Evolutionary conservation across 2,888 invertebrate species (phyloP).

Genomic region (Campoplex nolae): DNA sequence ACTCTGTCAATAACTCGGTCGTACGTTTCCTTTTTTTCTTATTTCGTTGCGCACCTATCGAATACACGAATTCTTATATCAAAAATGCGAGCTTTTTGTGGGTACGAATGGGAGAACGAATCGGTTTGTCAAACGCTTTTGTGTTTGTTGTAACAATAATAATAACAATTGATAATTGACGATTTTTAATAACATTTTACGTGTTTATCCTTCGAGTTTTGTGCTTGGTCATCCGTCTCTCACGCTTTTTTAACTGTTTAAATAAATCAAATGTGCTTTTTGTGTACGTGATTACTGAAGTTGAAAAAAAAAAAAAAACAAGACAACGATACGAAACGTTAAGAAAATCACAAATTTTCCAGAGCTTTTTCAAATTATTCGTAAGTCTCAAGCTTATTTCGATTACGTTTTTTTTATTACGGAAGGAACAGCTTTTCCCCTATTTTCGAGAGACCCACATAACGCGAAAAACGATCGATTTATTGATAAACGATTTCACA

Average conservation of each 20-base stretch:
- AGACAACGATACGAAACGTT: neutral
- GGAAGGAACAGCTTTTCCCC: neutral
- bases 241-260: slow-evolving; percentile 12
- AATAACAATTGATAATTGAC: neutral
- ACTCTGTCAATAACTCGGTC: neutral
- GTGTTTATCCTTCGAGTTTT: slow-evolving; percentile 23
- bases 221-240: slow-evolving; percentile 11
- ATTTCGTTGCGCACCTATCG: neutral
- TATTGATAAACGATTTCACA: slow-evolving; percentile 8
- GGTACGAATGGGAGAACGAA: slow-evolving; percentile 28
- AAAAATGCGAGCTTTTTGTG: neutral
- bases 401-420: slow-evolving; percentile 1
- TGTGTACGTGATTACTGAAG: neutral
- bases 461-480: slow-evolving; percentile 38
- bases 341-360: neutral
- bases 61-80: neutral
- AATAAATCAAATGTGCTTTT: slow-evolving; percentile 24
- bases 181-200: neutral
- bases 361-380: neutral
- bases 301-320: neutral
- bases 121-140: slow-evolving; percentile 19
- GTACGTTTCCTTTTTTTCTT: neutral
- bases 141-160: slow-evolving; percentile 14
- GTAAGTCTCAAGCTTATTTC: neutral
- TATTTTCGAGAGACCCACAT: neutral